Evolutionary conservation across 2,797 vertebrate species (phyloP).

Genomic region (Tenualosa ilisha): DNA sequence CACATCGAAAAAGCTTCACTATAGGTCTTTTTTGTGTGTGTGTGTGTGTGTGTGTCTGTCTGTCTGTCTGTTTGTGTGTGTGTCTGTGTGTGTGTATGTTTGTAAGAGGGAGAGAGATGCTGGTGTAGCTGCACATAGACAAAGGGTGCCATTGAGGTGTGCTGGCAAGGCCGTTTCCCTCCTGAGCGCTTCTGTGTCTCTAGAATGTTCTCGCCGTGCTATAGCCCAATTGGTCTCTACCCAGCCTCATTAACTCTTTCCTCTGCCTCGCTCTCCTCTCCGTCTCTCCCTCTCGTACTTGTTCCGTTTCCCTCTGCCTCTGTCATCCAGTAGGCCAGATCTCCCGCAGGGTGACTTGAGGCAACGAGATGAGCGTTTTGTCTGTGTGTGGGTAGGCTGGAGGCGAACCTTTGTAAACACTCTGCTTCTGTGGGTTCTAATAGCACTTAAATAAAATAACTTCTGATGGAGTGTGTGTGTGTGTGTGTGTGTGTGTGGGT

Average conservation of each 20-base stretch:
- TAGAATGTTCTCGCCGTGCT: conserved; percentile 33
- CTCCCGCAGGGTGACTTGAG: neutral
- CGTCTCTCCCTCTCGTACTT: neutral
- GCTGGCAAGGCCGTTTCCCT: conserved; percentile 23
- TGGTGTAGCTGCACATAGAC: conserved; percentile 17
- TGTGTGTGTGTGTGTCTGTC: neutral
- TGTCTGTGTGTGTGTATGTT: neutral
- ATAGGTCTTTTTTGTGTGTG: neutral
- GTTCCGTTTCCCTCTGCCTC: neutral
- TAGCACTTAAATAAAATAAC: conserved; percentile 10
- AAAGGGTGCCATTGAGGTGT: conserved; percentile 27
- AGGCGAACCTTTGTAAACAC: neutral
- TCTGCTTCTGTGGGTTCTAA: neutral
- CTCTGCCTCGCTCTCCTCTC: neutral
- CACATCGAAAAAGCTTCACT: neutral
- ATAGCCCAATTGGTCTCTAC: conserved; percentile 16
- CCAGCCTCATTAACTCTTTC: conserved; percentile 39
- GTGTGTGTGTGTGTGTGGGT: neutral
- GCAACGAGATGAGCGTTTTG: neutral
- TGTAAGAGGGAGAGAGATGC: neutral
- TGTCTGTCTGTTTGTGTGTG: neutral
- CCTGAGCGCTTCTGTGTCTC: conserved; percentile 49
- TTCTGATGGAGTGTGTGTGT: neutral
- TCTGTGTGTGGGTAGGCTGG: neutral
- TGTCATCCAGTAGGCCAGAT: neutral